Conservation (phyloP, 1,140 invertebrate genomes). For the Drosophila sucinea region DNA sequence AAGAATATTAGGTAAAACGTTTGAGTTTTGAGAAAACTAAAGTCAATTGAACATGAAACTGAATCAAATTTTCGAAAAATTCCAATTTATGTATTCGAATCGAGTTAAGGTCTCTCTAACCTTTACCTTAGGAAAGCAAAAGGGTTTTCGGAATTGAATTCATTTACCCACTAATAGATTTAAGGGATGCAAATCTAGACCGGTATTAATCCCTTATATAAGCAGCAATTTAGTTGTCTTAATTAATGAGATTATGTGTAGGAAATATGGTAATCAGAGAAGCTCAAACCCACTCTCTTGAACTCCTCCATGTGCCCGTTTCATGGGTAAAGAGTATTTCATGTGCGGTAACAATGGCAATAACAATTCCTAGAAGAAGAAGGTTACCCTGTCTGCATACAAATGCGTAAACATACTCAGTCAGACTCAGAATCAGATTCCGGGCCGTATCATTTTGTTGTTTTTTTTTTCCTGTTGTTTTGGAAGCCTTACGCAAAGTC, state of each 20-base stretch:
- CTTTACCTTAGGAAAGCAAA: too few relatives aligned
- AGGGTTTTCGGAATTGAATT: too few relatives aligned
- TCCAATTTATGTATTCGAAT: too few relatives aligned
- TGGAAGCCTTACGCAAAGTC: conserved; percentile 72
- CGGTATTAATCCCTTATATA: too few relatives aligned
- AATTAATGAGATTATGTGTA: background rate
- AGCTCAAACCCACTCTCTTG: background rate
- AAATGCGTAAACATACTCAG: conserved; percentile 47
- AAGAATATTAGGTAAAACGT: too few relatives aligned
- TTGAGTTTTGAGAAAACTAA: too few relatives aligned
- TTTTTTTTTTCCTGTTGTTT: conserved; percentile 9
- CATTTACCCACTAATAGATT: too few relatives aligned
- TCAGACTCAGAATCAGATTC: conserved; percentile 33
- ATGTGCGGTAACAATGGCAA: conserved; percentile 20
- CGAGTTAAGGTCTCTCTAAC: too few relatives aligned
- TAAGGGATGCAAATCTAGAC: background rate
- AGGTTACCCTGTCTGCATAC: conserved; percentile 34
- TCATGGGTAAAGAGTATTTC: conserved; percentile 17
- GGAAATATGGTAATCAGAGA: background rate
- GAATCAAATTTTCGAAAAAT: too few relatives aligned
- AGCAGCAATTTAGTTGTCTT: background rate
- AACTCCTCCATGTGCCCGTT: background rate
- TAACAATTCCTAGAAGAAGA: conserved; percentile 19
- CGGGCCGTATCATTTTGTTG: conserved; percentile 48
- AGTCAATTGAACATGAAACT: too few relatives aligned